phyloP scores from a whole-genome alignment of 2,888 invertebrate species.

The Tipula confusa region DNA sequence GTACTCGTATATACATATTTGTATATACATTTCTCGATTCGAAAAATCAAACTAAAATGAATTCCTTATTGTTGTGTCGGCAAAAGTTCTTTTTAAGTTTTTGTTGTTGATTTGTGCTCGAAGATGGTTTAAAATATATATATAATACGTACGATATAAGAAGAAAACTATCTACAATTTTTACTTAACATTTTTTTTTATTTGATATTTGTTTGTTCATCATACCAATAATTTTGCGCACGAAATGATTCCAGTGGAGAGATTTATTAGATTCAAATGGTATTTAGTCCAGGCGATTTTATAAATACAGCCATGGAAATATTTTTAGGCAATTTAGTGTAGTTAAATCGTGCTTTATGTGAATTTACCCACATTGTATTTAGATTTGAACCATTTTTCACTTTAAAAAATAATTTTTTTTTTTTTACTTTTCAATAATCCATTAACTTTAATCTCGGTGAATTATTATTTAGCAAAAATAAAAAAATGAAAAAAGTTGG shows the following conservation, averaged over 20 bases:
- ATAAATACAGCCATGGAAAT: not conserved
- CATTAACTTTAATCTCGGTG: conserved; percentile 27
- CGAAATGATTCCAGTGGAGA: conserved; percentile 31
- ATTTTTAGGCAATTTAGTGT: not conserved
- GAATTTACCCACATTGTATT: not conserved
- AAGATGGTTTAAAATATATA: not conserved
- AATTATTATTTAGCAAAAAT: not conserved
- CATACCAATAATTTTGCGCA: conserved; percentile 26
- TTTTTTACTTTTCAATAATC: conserved; percentile 21
- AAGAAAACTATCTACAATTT: not conserved
- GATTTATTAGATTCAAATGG: conserved; percentile 29
- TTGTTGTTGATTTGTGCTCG: not conserved
- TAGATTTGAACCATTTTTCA: conserved; percentile 3
- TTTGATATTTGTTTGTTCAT: conserved; percentile 3
- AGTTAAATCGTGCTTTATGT: not conserved
- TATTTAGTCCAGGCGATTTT: not conserved
- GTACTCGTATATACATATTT: not conserved
- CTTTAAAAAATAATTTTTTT: no score
- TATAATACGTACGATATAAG: not conserved
- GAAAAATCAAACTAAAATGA: not conserved
- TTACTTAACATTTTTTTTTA: conserved; percentile 1
- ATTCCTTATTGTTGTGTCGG: conserved; percentile 20
- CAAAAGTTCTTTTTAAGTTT: not conserved
- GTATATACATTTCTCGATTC: not conserved
- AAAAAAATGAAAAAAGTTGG: not conserved